Percentiles rank a stretch among this genome's conserved stretches.
These are phyloP conservation scores for Rhinichthys klamathensis DNA, from an alignment of 2,113 vertebrate species.

Conservation along the genomic window DNA sequence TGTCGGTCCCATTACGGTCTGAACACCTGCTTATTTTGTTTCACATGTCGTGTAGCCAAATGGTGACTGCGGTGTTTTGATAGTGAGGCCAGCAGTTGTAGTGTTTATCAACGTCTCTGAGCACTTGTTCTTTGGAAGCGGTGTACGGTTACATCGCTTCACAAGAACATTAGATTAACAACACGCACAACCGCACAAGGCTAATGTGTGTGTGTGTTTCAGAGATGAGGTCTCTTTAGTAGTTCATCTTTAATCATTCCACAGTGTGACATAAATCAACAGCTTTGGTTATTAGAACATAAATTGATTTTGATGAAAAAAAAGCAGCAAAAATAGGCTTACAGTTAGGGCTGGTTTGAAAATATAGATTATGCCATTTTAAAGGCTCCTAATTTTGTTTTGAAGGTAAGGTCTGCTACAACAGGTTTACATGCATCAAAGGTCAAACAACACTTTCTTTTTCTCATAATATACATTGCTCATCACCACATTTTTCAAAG, in stretches of 20 bases:
- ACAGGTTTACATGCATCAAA: too few relatives aligned
- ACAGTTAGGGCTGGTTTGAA: background rate
- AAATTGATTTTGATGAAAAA: background rate
- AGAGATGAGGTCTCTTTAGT: background rate
- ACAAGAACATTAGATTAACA: background rate
- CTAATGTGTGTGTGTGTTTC: background rate
- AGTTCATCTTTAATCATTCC: background rate
- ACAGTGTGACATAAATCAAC: background rate
- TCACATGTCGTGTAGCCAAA: slow-evolving; percentile 10
- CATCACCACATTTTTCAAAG: too few relatives aligned
- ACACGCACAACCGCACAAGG: background rate
- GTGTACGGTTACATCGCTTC: background rate
- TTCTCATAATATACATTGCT: too few relatives aligned
- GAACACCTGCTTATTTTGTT: slow-evolving; percentile 17
- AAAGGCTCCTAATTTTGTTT: too few relatives aligned
- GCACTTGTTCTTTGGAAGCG: background rate
- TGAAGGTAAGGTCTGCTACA: too few relatives aligned
- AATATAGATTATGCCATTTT: too few relatives aligned
- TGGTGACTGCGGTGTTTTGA: slow-evolving; percentile 6
- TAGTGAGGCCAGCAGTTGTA: background rate
- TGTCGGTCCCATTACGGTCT: background rate
- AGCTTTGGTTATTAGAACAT: background rate
- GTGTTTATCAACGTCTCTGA: background rate
- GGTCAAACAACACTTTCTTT: too few relatives aligned
- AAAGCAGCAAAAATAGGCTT: background rate